These are phyloP conservation scores for Tenthredo livida DNA, from an alignment of 2,888 invertebrate genomes.

Conservation along the genomic window DNA sequence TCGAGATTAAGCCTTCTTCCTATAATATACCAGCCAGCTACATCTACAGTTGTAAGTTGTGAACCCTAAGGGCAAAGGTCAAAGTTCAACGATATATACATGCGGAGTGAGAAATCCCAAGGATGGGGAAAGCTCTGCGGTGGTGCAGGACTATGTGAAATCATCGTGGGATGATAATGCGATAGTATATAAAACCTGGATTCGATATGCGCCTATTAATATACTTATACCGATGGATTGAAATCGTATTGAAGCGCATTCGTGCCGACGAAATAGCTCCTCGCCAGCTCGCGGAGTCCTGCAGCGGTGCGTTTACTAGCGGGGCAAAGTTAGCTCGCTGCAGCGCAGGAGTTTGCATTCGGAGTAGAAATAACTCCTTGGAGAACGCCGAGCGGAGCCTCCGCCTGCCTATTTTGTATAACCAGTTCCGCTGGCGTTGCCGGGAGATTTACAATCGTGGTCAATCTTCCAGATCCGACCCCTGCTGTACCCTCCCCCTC, in stretches of 20 bases:
- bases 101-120: not conserved
- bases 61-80: conserved; percentile 9
- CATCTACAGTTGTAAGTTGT: not conserved
- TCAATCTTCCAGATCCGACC: conserved; percentile 55
- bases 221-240: conserved; percentile 5
- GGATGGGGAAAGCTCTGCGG: not conserved
- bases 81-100: conserved; percentile 10
- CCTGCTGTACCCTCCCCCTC: conserved; percentile 45
- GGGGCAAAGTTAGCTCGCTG: not conserved
- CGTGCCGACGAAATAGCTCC: not conserved
- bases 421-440: conserved; percentile 72
- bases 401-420: conserved; percentile 72
- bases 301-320: conserved; percentile 14
- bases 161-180: conserved; percentile 7
- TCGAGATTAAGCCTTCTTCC: conserved; percentile 23
- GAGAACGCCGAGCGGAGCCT: conserved; percentile 41
- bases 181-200: conserved; percentile 3
- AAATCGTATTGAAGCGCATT: not conserved
- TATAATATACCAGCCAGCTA: not conserved
- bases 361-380: conserved; percentile 68
- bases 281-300: not conserved
- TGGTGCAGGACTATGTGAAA: not conserved
- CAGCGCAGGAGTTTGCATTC: conserved; percentile 68
- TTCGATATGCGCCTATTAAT: conserved; percentile 7
- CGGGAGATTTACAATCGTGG: conserved; percentile 73